Percentiles rank a stretch among this genome's conserved stretches.
Conservation (phyloP, 2,888 invertebrate species). For the Drosophila meridionalis region DNA sequence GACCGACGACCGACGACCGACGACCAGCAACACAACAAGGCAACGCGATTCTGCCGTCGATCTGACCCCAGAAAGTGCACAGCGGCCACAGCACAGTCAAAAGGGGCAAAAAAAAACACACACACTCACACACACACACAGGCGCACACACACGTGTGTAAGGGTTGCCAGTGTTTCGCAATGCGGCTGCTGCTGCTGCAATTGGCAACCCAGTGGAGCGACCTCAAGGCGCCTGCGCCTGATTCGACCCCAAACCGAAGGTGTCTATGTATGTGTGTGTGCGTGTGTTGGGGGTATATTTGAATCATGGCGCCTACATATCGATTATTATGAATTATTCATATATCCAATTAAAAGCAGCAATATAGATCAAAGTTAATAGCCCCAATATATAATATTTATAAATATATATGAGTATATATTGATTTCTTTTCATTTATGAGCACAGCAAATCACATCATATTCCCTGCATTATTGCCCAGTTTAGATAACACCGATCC, state of each 20-base stretch:
- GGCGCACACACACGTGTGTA: conserved; percentile 2
- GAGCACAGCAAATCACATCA: neutral
- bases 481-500: no score
- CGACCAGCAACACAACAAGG: conserved; percentile 31
- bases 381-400: neutral
- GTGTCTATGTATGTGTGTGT: neutral
- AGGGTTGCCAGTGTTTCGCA: conserved; percentile 41
- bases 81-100: conserved; percentile 21
- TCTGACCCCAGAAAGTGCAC: conserved; percentile 51
- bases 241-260: conserved; percentile 22
- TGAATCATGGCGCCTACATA: conserved; percentile 14
- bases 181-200: conserved; percentile 13
- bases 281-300: neutral
- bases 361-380: neutral
- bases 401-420: neutral
- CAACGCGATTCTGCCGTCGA: conserved; percentile 51
- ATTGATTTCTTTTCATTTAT: neutral
- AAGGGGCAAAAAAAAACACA: neutral
- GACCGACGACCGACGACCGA: conserved; percentile 19
- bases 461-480: neutral
- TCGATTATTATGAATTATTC: conserved; percentile 4
- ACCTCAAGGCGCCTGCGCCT: conserved; percentile 48
- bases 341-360: conserved; percentile 1
- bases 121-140: neutral
- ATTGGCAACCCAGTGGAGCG: conserved; percentile 40